These are phyloP conservation scores for Leptopilina clavipes DNA, from an alignment of 1,140 invertebrate genomes.

Conservation along the genomic window DNA sequence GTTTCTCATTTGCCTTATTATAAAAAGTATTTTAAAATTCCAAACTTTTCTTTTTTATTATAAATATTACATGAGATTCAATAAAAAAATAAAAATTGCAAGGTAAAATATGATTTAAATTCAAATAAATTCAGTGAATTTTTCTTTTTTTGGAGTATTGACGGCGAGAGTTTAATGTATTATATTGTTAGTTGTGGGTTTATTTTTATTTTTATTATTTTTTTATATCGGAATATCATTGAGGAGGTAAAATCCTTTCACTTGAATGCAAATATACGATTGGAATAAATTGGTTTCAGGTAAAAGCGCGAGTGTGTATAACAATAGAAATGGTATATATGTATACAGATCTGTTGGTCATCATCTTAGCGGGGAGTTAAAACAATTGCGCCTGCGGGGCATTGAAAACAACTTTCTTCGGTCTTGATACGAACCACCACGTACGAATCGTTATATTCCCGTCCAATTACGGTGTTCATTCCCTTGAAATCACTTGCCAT, in stretches of 20 bases:
- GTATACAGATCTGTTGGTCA: slow-evolving; percentile 14
- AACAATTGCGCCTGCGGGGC: slow-evolving; percentile 25
- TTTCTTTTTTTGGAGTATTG: no score
- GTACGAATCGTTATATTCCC: slow-evolving; percentile 29
- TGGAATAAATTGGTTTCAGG: slow-evolving; percentile 14
- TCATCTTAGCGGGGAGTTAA: background rate
- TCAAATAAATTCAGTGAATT: slow-evolving; percentile 2
- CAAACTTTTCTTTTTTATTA: no score
- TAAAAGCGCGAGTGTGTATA: background rate
- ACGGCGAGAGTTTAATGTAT: background rate
- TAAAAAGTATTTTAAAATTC: no score
- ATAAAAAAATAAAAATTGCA: background rate
- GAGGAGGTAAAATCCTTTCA: background rate
- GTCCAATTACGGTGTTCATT: slow-evolving; percentile 22
- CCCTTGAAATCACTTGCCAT: slow-evolving; percentile 25
- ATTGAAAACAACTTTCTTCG: slow-evolving; percentile 44
- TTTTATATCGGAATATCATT: background rate
- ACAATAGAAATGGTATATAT: slow-evolving; percentile 12
- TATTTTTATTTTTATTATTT: background rate
- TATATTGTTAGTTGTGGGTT: background rate
- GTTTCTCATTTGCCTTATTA: no score
- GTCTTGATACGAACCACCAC: slow-evolving; percentile 39
- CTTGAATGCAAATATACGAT: slow-evolving; percentile 26
- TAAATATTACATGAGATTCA: no score
- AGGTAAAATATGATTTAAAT: background rate